phyloP scores from a whole-genome alignment of 2,113 vertebrate species.

The Oxyura jamaicensis region DNA sequence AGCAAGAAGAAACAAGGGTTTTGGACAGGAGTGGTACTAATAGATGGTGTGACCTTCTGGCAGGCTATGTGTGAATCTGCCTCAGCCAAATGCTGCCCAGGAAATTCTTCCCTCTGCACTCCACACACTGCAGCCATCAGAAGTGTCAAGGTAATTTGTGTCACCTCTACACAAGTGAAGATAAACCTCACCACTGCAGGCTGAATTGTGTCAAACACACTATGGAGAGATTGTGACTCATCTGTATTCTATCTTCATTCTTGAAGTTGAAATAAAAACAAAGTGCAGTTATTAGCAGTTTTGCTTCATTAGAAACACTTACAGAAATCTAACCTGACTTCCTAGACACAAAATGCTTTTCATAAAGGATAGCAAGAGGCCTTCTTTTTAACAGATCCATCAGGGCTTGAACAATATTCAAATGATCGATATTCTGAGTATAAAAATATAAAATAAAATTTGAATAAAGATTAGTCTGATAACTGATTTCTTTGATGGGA shows the following conservation, averaged over 20 bases:
- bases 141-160: not conserved
- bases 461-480: not conserved
- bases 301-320: not conserved
- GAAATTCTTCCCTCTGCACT: not conserved
- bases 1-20: not conserved
- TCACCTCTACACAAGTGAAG: not conserved
- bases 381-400: not conserved
- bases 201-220: not conserved
- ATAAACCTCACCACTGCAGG: not conserved
- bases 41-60: not conserved
- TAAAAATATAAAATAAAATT: not conserved
- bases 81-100: not conserved
- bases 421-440: not conserved
- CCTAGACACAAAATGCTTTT: not conserved
- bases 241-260: not conserved
- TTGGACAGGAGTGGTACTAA: not conserved
- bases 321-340: not conserved
- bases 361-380: not conserved
- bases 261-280: not conserved
- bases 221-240: not conserved
- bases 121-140: not conserved
- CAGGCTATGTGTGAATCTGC: not conserved
- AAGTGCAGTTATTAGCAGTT: not conserved
- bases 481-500: not conserved
- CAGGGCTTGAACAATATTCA: not conserved